Evolutionary conservation across 1,140 invertebrate genomes (phyloP).

Genomic region (Delia radicum): DNA sequence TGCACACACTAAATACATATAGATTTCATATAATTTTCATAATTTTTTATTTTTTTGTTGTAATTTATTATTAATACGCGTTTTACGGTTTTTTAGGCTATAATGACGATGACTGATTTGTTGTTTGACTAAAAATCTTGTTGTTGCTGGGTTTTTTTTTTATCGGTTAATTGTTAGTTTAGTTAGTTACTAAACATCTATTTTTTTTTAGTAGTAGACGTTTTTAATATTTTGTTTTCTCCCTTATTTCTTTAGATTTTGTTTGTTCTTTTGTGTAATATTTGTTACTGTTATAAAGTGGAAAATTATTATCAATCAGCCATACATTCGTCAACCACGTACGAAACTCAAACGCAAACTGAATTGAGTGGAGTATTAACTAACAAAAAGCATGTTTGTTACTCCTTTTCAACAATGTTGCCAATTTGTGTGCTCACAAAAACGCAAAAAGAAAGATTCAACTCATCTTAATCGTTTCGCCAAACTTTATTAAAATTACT

Average conservation of each 20-base stretch:
- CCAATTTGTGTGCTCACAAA: no score
- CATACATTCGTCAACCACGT: slow-evolving; percentile 1
- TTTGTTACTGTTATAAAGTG: neutral
- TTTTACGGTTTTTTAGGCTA: neutral
- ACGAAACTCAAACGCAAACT: slow-evolving; percentile 3
- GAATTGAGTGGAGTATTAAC: neutral
- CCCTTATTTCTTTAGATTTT: neutral
- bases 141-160: neutral
- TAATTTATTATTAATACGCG: neutral
- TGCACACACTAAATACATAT: no score
- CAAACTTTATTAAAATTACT: no score
- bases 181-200: neutral
- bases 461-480: no score
- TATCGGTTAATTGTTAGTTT: neutral
- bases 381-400: neutral
- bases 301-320: neutral
- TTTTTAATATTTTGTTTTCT: neutral
- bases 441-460: no score
- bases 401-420: neutral
- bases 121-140: no score
- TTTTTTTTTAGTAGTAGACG: no score
- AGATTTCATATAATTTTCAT: neutral
- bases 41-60: neutral
- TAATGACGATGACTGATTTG: neutral
- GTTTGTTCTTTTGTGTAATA: neutral